These are phyloP conservation scores for Salvelinus sp. DNA, from an alignment of 2,113 vertebrate species.

Conservation along the genomic window DNA sequence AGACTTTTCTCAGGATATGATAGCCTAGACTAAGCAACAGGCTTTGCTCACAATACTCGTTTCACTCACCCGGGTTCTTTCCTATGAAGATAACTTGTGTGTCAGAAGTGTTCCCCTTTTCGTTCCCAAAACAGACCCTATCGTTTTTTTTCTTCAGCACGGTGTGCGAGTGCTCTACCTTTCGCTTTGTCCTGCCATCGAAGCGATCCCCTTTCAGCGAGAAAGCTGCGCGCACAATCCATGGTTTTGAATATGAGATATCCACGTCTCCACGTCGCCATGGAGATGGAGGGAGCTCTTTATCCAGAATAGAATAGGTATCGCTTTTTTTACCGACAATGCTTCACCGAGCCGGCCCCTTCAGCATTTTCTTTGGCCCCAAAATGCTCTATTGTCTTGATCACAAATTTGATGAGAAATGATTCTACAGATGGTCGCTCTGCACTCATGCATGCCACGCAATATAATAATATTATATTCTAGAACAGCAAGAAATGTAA, in stretches of 20 bases:
- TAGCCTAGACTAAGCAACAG: not conserved
- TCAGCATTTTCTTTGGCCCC: not conserved
- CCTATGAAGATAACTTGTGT: not conserved
- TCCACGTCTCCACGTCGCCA: conserved; percentile 78
- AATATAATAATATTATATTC: not conserved
- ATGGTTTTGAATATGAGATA: conserved; percentile 47
- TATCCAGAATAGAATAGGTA: conserved; percentile 68
- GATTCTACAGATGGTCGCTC: not conserved
- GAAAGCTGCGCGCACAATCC: conserved; percentile 38
- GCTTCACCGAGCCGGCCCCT: not conserved
- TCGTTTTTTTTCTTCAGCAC: not conserved
- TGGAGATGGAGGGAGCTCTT: conserved; percentile 77
- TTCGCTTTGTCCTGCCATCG: conserved; percentile 35
- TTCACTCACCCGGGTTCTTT: conserved; percentile 12
- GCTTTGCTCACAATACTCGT: not conserved
- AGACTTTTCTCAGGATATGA: not conserved
- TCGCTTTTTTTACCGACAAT: conserved; percentile 52
- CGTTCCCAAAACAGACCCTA: not conserved
- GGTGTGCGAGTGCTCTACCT: not conserved
- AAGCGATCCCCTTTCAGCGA: conserved; percentile 17
- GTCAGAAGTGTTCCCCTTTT: not conserved
- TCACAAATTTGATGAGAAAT: not conserved
- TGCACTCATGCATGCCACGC: not conserved
- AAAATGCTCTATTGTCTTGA: not conserved
- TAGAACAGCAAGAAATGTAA: not conserved